Percentiles rank a stretch among this genome's conserved stretches.
Evolutionary conservation across 2,113 vertebrate genomes (phyloP).

Genomic region (Eudyptes chrysolophus): DNA sequence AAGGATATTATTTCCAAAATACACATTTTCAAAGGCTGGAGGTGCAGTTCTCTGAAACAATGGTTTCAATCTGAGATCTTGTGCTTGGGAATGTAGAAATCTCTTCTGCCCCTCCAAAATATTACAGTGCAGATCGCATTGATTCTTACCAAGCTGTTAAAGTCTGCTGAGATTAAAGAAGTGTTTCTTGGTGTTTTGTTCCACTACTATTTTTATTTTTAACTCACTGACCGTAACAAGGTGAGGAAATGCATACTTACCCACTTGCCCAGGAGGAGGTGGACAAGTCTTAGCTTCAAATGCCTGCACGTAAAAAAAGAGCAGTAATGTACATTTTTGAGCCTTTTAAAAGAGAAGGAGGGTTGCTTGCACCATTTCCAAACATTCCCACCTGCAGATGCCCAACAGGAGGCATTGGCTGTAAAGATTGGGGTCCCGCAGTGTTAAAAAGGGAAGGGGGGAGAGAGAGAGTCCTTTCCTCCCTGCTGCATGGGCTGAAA

Average conservation of each 20-base stretch:
- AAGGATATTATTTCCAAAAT: slow-evolving; percentile 28
- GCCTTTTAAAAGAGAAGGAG: not conserved
- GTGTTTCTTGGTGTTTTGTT: not conserved
- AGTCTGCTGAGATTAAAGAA: not conserved
- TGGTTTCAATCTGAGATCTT: not conserved
- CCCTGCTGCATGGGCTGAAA: not conserved
- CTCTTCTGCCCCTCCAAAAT: not conserved
- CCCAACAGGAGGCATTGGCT: not conserved
- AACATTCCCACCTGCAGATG: not conserved
- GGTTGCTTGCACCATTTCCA: not conserved
- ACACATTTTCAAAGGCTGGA: not conserved
- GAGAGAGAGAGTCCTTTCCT: not conserved
- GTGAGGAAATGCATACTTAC: not conserved
- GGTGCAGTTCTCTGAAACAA: not conserved
- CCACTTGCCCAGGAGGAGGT: not conserved
- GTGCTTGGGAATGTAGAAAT: not conserved
- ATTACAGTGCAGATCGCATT: not conserved
- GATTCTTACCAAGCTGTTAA: not conserved
- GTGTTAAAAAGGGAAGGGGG: not conserved
- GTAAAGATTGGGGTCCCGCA: rapidly evolving
- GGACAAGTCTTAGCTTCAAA: not conserved
- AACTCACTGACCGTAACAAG: not conserved
- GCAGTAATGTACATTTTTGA: not conserved
- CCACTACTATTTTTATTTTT: not conserved
- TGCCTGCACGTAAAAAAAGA: not conserved